Evolutionary conservation across 2,888 invertebrate genomes (phyloP).

Genomic region (Pterostichus niger): DNA sequence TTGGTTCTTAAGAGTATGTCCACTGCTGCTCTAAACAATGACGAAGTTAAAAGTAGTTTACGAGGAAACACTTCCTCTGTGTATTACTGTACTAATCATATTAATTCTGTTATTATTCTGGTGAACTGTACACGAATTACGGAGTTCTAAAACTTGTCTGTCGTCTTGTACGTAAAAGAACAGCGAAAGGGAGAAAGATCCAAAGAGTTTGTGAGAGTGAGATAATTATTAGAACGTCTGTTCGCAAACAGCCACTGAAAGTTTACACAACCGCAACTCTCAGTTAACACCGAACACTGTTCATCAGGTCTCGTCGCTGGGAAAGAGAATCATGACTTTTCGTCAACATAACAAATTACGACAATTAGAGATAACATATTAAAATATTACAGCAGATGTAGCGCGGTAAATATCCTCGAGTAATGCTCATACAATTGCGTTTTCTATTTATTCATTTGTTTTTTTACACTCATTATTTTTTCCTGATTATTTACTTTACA

Average conservation of each 20-base stretch:
- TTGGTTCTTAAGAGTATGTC: too few relatives aligned
- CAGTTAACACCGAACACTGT: slow-evolving; percentile 17
- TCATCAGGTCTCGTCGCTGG: slow-evolving; percentile 36
- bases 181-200: slow-evolving; percentile 18
- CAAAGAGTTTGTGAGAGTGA: slow-evolving; percentile 5
- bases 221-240: slow-evolving; percentile 56
- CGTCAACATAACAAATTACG: slow-evolving; percentile 48
- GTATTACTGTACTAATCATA: too few relatives aligned
- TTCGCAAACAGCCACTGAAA: slow-evolving; percentile 46
- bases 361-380: slow-evolving; percentile 64
- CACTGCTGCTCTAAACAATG: too few relatives aligned
- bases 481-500: slow-evolving; percentile 65
- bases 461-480: slow-evolving; percentile 65
- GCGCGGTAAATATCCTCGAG: slow-evolving; percentile 46
- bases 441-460: slow-evolving; percentile 61
- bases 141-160: neutral
- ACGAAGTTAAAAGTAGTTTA: too few relatives aligned
- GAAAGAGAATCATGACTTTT: slow-evolving; percentile 6
- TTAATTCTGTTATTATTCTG: too few relatives aligned
- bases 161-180: neutral
- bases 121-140: too few relatives aligned
- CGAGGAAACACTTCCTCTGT: too few relatives aligned
- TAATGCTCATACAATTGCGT: slow-evolving; percentile 23
- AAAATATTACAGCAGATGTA: slow-evolving; percentile 55
- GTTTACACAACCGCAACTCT: slow-evolving; percentile 36